Evolutionary conservation across 53 echinoderm and acorn worm species (phyloP), one percentile per base, ranked within the genome.

Genomic region (Echinometra lucunter): DNA sequence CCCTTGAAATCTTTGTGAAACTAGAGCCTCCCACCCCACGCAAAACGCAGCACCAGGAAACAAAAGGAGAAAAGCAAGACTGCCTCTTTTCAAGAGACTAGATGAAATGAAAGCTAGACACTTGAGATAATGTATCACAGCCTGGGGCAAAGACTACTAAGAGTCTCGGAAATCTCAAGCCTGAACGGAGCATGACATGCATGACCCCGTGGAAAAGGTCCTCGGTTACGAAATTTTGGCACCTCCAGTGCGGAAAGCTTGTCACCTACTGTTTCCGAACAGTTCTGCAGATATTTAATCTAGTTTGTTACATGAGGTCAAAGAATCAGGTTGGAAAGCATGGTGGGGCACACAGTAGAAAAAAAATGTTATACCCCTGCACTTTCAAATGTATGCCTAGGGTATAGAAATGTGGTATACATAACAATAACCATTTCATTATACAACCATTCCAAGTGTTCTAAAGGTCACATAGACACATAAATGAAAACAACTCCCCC

Each of bases 231-330:
- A 91, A 60, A 91, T 66, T 91, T 91, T 67, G 91, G 91, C 91
- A 91, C 91, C 91, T 91, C 70, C 91, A 45, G 66, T 91, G 91
- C 91, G 91, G 91, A 91, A 91, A 67, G 91, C 91, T 91, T 91
- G 91, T 91, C 91, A 91, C 91, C 91, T 91, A 66, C 91, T 91
- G 69, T 66, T 60, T 91, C 91, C 91, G 91, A 85, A 49, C 85
- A 85, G 85, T 85, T 85, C 5, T n/a, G 85, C 47, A 85, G 85
- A 85, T 85, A 85, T 45, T 49, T 85, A 85, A 85, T 85, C 85
- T 49, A 85, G 85, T 47, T 85, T 85, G 49, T 85, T 85, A 85
- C 45, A 49, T 45, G 85, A 85, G 85, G 85, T 85, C 85, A 85
- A 85, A 49, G 49, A 85, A 85, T 85, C 85, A 85, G 85, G 85